Conservation (phyloP, 2,113 vertebrate genomes). For the Lagopus leucura region DNA sequence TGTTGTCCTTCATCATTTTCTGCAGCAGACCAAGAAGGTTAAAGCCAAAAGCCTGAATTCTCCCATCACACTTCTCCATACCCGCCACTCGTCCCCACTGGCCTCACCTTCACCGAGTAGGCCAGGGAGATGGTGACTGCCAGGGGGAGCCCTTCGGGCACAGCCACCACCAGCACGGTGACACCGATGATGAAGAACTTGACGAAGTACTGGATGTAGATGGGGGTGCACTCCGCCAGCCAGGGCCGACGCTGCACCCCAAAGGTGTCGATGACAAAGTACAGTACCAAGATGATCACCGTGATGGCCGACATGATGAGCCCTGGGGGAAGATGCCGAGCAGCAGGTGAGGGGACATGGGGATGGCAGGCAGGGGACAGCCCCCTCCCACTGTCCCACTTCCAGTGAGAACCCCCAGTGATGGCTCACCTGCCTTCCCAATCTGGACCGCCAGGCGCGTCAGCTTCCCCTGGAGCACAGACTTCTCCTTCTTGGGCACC, state of each 20-base stretch:
- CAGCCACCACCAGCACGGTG: slow-evolving; percentile 95
- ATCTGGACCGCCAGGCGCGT: slow-evolving; percentile 94
- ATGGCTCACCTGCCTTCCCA: slow-evolving; percentile 89
- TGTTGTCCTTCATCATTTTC: slow-evolving; percentile 99
- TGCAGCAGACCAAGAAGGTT: slow-evolving; percentile 23
- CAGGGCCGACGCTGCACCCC: slow-evolving; percentile 83
- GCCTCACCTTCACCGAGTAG: slow-evolving; percentile 94
- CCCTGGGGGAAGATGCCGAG: slow-evolving; percentile 74
- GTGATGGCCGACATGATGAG: slow-evolving; percentile 95
- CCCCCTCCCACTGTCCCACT: background rate
- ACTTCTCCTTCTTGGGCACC: slow-evolving; percentile 96
- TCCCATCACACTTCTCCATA: fast-evolving
- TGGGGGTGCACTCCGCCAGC: slow-evolving; percentile 89
- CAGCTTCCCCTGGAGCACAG: slow-evolving; percentile 96
- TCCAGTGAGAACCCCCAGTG: background rate
- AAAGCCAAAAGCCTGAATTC: background rate
- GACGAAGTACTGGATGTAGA: slow-evolving; percentile 98
- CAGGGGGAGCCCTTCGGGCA: slow-evolving; percentile 94
- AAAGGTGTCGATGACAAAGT: slow-evolving; percentile 93
- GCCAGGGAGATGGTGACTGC: slow-evolving; percentile 97
- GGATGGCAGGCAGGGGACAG: background rate
- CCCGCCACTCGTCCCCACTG: fast-evolving
- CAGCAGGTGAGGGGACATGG: slow-evolving; percentile 55
- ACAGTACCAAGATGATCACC: slow-evolving; percentile 93
- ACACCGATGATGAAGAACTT: slow-evolving; percentile 99